Evolutionary conservation across 92 coral and sea anemone species (phyloP).

Genomic region (Anthopleura xanthogrammica): DNA sequence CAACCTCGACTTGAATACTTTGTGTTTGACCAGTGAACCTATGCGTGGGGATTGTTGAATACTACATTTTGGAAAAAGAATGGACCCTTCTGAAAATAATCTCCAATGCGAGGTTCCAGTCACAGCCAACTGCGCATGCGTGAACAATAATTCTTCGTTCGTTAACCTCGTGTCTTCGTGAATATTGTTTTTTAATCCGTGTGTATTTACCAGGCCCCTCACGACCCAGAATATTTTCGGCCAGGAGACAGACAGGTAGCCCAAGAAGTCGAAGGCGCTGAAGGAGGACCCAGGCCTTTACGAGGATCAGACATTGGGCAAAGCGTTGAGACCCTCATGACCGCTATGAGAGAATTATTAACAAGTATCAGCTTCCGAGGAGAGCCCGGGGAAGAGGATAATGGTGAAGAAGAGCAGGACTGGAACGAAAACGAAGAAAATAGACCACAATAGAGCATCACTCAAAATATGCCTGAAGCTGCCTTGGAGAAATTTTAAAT

Average conservation of each 20-base stretch:
- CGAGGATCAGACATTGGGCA: constrained; percentile 87
- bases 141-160: background rate
- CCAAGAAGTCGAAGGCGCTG: constrained; percentile 69
- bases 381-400: constrained; percentile 60
- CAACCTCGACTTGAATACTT: too few relatives aligned
- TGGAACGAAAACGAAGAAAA: constrained; percentile 60
- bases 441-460: background rate
- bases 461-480: background rate
- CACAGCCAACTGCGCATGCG: background rate
- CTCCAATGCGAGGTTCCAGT: too few relatives aligned
- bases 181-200: background rate
- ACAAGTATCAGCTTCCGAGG: constrained; percentile 90
- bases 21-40: too few relatives aligned
- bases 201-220: constrained; percentile 49
- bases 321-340: constrained; percentile 91
- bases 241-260: constrained; percentile 55
- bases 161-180: background rate
- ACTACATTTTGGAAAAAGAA: too few relatives aligned
- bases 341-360: constrained; percentile 94
- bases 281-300: constrained; percentile 82
- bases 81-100: background rate
- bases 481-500: too few relatives aligned
- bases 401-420: constrained; percentile 57
- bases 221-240: constrained; percentile 41
- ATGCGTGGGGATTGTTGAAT: too few relatives aligned